Conservation (phyloP, 2,113 vertebrate genomes). For the Fregata magnificens region DNA sequence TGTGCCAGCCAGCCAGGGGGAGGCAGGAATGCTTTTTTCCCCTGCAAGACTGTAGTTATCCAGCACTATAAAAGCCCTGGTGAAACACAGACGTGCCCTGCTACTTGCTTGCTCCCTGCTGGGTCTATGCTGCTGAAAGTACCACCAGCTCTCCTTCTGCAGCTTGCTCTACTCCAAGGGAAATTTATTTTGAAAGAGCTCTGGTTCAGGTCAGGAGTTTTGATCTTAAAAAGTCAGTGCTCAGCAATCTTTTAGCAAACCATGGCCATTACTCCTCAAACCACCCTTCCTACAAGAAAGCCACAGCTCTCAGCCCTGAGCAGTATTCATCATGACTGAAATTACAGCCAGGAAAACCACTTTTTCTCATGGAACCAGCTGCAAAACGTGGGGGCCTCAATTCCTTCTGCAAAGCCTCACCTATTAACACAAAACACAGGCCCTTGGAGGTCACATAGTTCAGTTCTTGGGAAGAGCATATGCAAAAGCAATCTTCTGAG, state of each 20-base stretch:
- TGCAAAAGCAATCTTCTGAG: fast-evolving
- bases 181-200: not conserved
- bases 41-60: not conserved
- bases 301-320: not conserved
- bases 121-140: not conserved
- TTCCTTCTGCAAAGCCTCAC: not conserved
- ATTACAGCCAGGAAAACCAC: not conserved
- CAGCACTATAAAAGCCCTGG: not conserved
- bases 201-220: not conserved
- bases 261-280: not conserved
- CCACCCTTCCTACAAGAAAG: not conserved
- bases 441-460: not conserved
- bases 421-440: not conserved
- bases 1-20: not conserved
- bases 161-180: not conserved
- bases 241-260: not conserved
- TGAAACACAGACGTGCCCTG: not conserved
- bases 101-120: not conserved
- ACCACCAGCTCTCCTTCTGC: not conserved
- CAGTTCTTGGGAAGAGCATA: not conserved
- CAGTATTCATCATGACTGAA: no score
- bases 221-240: not conserved
- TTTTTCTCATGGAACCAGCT: not conserved
- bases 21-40: not conserved
- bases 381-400: not conserved